A percentile compares a stretch with the other conserved stretches of the same genome.
These are phyloP conservation scores for Canis aureus DNA, from an alignment of 2,113 vertebrate species.

Conservation along the genomic window DNA sequence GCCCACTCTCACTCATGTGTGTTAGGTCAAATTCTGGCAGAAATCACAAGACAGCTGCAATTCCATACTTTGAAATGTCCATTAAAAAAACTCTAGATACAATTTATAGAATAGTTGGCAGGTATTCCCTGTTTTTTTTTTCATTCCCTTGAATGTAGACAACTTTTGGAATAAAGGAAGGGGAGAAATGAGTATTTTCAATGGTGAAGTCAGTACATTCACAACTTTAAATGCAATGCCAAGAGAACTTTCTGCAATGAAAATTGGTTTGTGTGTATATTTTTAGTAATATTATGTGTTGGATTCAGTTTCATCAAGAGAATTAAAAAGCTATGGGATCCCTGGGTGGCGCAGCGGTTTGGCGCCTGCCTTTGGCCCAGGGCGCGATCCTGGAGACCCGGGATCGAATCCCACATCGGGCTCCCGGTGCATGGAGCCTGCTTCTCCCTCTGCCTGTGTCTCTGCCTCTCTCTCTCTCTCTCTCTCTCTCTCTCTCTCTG, in stretches of 20 bases:
- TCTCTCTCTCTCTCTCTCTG: too few relatives aligned
- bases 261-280: background rate
- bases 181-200: conserved; percentile 24
- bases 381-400: too few relatives aligned
- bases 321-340: conserved; percentile 8
- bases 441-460: too few relatives aligned
- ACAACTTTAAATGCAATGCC: background rate
- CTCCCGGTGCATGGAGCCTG: too few relatives aligned
- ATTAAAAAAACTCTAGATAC: conserved; percentile 57
- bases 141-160: conserved; percentile 43
- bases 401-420: too few relatives aligned
- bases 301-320: background rate
- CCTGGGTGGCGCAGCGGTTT: too few relatives aligned
- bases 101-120: conserved; percentile 65
- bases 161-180: conserved; percentile 56
- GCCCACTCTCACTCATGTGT: background rate
- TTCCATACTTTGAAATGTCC: conserved; percentile 62
- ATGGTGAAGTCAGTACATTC: background rate
- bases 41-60: conserved; percentile 63
- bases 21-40: conserved; percentile 69
- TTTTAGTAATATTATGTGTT: background rate
- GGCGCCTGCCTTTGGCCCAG: too few relatives aligned
- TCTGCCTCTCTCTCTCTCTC: too few relatives aligned
- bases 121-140: background rate
- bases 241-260: conserved; percentile 52